Evolutionary conservation across 2,888 invertebrate genomes (phyloP), one percentile per base, ranked within the genome.

Genomic region (Gari tellinella): DNA sequence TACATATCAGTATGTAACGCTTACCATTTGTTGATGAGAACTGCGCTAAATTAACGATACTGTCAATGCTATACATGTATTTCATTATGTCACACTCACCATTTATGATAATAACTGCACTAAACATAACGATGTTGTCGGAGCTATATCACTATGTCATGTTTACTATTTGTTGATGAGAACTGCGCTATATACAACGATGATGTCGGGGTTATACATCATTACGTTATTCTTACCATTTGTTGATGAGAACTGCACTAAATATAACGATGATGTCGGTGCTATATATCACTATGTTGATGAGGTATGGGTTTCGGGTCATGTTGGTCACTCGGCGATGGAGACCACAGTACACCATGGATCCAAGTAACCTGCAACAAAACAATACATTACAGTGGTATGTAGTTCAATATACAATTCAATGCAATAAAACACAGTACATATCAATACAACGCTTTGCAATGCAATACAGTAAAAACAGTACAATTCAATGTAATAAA

Each of bases 21-120:
- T 78, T 74, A 88, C 88, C 88, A 88, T 84, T 86, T 88, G 55
- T 86, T 88, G 46, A 88, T 82, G 38, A 87, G n/a, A n/a, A n/a
- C n/a, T n/a, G n/a, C n/a, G n/a, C n/a, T n/a, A n/a, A n/a, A n/a
- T n/a, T n/a, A n/a, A n/a, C n/a, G n/a, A n/a, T n/a, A n/a, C n/a
- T n/a, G n/a, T n/a, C n/a, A n/a, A n/a, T n/a, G n/a, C n/a, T n/a
- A n/a, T n/a, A n/a, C n/a, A n/a, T n/a, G n/a, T n/a, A n/a, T n/a
- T n/a, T n/a, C n/a, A n/a, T n/a, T n/a, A n/a, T n/a, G n/a, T n/a
- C n/a, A n/a, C n/a, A n/a, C n/a, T n/a, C n/a, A n/a, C n/a, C n/a
- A n/a, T n/a, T n/a, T n/a, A n/a, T n/a, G n/a, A n/a, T n/a, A n/a
- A n/a, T n/a, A n/a, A n/a, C n/a, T n/a, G n/a, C n/a, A n/a, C n/a